A percentile compares a stretch with the other conserved stretches of the same genome.
Evolutionary conservation across 2,888 invertebrate species (phyloP).

Genomic region (Andrena trimmerana): DNA sequence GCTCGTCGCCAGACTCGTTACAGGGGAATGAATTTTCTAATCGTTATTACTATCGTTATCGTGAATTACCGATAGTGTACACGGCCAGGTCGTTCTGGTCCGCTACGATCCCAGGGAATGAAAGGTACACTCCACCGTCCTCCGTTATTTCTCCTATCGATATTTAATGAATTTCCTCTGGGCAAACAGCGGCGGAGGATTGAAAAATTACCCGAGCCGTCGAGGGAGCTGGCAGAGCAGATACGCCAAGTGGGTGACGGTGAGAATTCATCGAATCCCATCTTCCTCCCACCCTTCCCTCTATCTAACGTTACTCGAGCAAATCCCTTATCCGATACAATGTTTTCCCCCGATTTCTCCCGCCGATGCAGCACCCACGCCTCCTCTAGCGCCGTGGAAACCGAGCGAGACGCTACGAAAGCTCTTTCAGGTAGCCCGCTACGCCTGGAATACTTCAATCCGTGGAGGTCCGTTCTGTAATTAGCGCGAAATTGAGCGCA

Average conservation of each 20-base stretch:
- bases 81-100: slow-evolving; percentile 16
- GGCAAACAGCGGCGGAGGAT: slow-evolving; percentile 52
- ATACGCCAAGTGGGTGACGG: slow-evolving; percentile 4
- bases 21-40: not conserved
- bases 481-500: slow-evolving; percentile 29
- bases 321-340: slow-evolving; percentile 24
- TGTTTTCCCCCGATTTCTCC: slow-evolving; percentile 31
- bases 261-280: slow-evolving; percentile 40
- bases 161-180: slow-evolving; percentile 66
- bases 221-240: slow-evolving; percentile 29
- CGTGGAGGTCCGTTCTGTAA: slow-evolving; percentile 32
- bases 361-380: slow-evolving; percentile 16
- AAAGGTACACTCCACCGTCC: slow-evolving; percentile 43
- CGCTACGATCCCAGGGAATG: slow-evolving; percentile 54
- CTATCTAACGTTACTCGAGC: slow-evolving; percentile 7
- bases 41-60: slow-evolving; percentile 34
- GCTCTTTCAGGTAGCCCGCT: not conserved
- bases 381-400: not conserved
- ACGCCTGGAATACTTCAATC: not conserved
- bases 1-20: not conserved
- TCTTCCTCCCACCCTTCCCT: not conserved
- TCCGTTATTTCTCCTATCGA: slow-evolving; percentile 50
- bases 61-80: slow-evolving; percentile 18
- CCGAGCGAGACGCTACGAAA: not conserved
- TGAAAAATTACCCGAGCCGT: slow-evolving; percentile 56